A percentile compares a stretch with the other conserved stretches of the same genome.
Conservation (phyloP, 2,888 invertebrate species). For the Camptogramma bilineatum region DNA sequence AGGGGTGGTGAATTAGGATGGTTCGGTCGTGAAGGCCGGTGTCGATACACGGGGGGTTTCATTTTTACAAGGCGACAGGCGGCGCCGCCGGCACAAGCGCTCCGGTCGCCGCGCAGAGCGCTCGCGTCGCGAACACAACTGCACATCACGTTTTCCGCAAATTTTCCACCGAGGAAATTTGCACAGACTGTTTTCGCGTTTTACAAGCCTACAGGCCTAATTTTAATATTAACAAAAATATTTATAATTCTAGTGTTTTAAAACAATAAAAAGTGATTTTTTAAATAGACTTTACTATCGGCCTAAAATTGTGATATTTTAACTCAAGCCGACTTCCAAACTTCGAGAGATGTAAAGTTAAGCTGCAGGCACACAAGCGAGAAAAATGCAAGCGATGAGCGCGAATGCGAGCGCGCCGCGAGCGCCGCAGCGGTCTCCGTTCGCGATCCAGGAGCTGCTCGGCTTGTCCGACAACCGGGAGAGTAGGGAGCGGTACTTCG, state of each 20-base stretch:
- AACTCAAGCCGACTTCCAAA: constrained; percentile 18
- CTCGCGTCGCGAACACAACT: constrained; percentile 59
- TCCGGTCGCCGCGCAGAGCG: constrained; percentile 77
- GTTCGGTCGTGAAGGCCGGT: constrained; percentile 54
- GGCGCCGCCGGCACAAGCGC: constrained; percentile 76
- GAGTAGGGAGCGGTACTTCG: constrained; percentile 71
- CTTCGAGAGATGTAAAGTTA: constrained; percentile 55
- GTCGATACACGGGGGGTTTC: constrained; percentile 55
- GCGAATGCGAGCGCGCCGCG: constrained; percentile 82
- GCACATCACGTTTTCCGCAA: constrained; percentile 54
- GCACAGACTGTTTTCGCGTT: constrained; percentile 35
- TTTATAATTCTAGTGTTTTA: constrained; percentile 19
- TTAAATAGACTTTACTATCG: constrained; percentile 32
- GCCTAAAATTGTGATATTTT: constrained; percentile 57
- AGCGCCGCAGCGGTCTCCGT: constrained; percentile 93
- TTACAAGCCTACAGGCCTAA: constrained; percentile 52
- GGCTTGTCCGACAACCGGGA: constrained; percentile 88
- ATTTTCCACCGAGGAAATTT: constrained; percentile 55
- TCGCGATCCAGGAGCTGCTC: constrained; percentile 95
- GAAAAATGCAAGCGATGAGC: constrained; percentile 79
- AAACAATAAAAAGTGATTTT: constrained; percentile 39
- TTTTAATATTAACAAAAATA: constrained; percentile 31
- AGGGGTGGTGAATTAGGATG: constrained; percentile 63
- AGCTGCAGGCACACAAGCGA: constrained; percentile 45
- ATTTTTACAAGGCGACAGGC: constrained; percentile 63